Percentiles rank a stretch among this genome's conserved stretches.
These are phyloP conservation scores for Drosophila austrosaltans DNA, from an alignment of 2,888 invertebrate species.

Conservation along the genomic window DNA sequence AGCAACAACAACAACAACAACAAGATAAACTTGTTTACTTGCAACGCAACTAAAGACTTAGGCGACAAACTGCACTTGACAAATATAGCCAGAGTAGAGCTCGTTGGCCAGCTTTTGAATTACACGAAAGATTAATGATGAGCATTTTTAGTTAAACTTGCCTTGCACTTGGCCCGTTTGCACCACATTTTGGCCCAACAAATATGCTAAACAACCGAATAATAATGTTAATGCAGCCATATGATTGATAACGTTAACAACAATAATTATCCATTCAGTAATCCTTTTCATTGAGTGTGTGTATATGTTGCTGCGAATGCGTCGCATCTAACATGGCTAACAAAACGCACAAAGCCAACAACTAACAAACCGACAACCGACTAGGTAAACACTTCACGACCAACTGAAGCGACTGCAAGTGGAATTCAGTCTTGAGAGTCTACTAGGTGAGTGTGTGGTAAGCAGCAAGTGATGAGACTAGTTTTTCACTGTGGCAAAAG, in stretches of 20 bases:
- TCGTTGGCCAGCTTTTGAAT: constrained; percentile 49
- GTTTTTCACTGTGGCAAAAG: constrained; percentile 50
- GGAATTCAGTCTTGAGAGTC: constrained; percentile 22
- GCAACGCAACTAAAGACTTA: constrained; percentile 51
- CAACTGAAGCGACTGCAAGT: constrained; percentile 70
- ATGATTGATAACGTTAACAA: constrained; percentile 5
- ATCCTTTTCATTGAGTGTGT: constrained; percentile 10
- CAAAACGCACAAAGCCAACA: constrained; percentile 21
- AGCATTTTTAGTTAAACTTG: constrained; percentile 55
- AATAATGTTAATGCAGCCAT: constrained; percentile 23
- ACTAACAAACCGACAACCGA: constrained; percentile 59
- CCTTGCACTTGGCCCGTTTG: constrained; percentile 63
- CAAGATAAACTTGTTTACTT: constrained; percentile 64
- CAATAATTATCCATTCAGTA: constrained; percentile 21
- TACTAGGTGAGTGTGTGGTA: constrained; percentile 20
- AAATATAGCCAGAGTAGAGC: constrained; percentile 32
- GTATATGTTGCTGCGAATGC: background rate
- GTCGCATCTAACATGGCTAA: constrained; percentile 53
- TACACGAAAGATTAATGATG: constrained; percentile 32
- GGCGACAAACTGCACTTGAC: constrained; percentile 62
- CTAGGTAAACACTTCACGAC: constrained; percentile 75
- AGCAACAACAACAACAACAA: constrained; percentile 26
- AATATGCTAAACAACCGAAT: background rate
- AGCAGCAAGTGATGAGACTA: constrained; percentile 56
- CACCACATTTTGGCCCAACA: constrained; percentile 24